These are phyloP conservation scores for Cacoxenus indagator DNA, from an alignment of 2,888 invertebrate species.

Conservation along the genomic window DNA sequence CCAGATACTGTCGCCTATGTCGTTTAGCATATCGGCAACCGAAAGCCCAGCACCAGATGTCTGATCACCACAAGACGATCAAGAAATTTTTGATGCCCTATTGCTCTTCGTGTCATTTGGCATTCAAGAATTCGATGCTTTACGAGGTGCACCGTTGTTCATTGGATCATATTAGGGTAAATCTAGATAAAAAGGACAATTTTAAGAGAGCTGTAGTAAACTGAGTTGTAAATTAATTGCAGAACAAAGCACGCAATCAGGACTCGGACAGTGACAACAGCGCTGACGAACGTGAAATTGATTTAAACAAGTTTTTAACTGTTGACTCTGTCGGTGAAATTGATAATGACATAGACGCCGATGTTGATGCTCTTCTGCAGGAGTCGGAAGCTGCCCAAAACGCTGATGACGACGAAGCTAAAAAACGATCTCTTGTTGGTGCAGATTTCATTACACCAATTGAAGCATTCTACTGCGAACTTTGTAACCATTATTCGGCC, in stretches of 20 bases:
- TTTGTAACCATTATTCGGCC: conserved; percentile 83
- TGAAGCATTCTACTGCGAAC: conserved; percentile 84
- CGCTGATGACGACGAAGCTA: conserved; percentile 74
- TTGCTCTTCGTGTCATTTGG: conserved; percentile 82
- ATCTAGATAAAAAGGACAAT: too few species aligned
- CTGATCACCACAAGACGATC: conserved; percentile 86
- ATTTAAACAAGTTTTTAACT: conserved; percentile 88
- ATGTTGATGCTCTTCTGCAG: conserved; percentile 71
- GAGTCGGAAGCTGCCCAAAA: conserved; percentile 74
- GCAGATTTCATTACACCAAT: conserved; percentile 83
- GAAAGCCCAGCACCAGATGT: conserved; percentile 83
- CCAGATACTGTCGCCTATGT: conserved; percentile 82
- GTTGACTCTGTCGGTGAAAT: conserved; percentile 91
- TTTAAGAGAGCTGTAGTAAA: background rate
- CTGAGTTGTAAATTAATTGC: conserved; percentile 21
- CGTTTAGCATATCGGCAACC: conserved; percentile 83
- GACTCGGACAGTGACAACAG: conserved; percentile 76
- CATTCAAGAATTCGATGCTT: conserved; percentile 87
- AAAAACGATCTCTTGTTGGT: conserved; percentile 81
- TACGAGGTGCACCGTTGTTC: conserved; percentile 88
- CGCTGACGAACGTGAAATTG: conserved; percentile 80
- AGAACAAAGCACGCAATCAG: conserved; percentile 75
- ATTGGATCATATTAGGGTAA: conserved; percentile 84
- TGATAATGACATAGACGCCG: conserved; percentile 73
- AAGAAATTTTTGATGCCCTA: conserved; percentile 87